phyloP scores from a whole-genome alignment of 2,113 vertebrate genomes.

The Alosa alosa region DNA sequence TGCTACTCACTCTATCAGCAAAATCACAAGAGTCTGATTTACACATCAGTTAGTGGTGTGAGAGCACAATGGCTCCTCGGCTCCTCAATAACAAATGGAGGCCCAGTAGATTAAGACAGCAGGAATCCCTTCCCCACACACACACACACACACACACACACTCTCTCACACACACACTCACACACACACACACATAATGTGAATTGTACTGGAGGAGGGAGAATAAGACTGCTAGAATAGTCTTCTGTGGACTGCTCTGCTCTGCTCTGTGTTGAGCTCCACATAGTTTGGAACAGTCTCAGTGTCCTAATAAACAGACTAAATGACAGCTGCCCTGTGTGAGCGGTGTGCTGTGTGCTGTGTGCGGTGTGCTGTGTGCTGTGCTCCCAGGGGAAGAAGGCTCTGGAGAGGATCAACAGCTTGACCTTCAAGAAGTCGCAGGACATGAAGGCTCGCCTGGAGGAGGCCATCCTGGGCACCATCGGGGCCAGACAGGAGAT shows the following conservation, averaged over 20 bases:
- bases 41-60: neutral
- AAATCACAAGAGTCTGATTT: neutral
- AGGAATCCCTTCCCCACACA: neutral
- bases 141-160: neutral
- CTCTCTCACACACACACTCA: neutral
- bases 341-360: neutral
- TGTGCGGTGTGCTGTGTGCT: neutral
- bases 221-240: neutral
- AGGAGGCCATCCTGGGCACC: constrained; percentile 88
- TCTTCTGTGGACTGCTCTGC: too few species aligned
- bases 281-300: neutral
- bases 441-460: constrained; percentile 90
- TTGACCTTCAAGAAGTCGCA: constrained; percentile 90
- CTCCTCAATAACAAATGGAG: neutral
- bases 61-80: neutral
- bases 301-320: neutral
- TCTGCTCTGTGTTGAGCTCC: too few species aligned
- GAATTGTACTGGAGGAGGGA: neutral
- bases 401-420: constrained; percentile 87
- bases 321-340: neutral
- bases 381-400: constrained; percentile 77
- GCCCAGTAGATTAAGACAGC: neutral
- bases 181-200: neutral
- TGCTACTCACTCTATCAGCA: neutral
- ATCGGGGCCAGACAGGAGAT: constrained; percentile 89